Evolutionary conservation across 2,113 vertebrate species (phyloP).

Genomic region (Amblyopsis rosae): DNA sequence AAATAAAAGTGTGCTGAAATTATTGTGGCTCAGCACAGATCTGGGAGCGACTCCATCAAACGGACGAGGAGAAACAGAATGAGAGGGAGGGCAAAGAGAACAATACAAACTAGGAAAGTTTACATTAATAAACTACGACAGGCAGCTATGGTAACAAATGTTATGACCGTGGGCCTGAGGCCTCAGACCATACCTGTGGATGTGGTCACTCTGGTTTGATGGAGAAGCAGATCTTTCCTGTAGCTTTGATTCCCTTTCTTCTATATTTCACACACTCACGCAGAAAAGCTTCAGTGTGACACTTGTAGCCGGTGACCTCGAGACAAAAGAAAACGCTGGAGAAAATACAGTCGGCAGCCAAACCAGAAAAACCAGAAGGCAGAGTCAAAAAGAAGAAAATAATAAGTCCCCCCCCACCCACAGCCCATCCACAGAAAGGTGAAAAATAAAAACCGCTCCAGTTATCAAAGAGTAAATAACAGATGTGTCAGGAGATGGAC

Average conservation of each 20-base stretch:
- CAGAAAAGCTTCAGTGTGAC: constrained; percentile 37
- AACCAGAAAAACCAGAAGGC: not conserved
- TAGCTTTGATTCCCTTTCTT: constrained; percentile 36
- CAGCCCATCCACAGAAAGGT: not conserved
- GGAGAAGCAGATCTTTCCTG: constrained; percentile 42
- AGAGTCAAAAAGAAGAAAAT: not conserved
- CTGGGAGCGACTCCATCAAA: constrained; percentile 34
- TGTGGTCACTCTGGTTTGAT: constrained; percentile 28
- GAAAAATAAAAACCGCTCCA: constrained; percentile 19
- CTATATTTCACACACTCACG: constrained; percentile 18
- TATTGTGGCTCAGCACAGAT: constrained; percentile 38
- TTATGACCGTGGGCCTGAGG: too few relatives aligned
- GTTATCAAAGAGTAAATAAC: constrained; percentile 36
- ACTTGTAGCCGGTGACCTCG: constrained; percentile 60
- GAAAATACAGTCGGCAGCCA: constrained; percentile 10
- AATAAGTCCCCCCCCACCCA: not conserved
- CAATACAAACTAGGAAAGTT: constrained; percentile 3
- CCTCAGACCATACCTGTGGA: constrained; percentile 66
- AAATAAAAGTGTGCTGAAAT: constrained; percentile 29
- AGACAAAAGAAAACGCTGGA: constrained; percentile 6
- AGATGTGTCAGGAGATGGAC: constrained; percentile 37
- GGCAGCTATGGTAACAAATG: not conserved
- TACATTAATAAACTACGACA: not conserved
- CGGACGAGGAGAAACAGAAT: not conserved
- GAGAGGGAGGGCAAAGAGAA: not conserved